A percentile compares a stretch with the other conserved stretches of the same genome.
These are phyloP conservation scores for Escarpia spicata DNA, from an alignment of 2,888 invertebrate species.

Conservation along the genomic window DNA sequence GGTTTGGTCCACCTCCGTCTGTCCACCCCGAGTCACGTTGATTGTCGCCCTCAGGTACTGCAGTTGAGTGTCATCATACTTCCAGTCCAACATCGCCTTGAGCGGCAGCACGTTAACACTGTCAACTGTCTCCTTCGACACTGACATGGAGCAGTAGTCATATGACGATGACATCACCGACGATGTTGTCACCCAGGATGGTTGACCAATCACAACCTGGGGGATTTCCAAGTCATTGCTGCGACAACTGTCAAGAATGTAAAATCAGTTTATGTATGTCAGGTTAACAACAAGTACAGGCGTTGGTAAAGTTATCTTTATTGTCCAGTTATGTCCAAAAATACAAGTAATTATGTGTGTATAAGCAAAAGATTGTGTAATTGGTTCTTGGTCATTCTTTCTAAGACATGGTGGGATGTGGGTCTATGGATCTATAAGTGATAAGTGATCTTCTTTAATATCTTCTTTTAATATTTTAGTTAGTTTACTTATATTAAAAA, in stretches of 20 bases:
- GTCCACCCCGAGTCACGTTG: neutral
- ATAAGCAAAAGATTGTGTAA: no score
- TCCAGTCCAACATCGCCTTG: constrained; percentile 31
- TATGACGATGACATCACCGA: neutral
- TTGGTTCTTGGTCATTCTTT: no score
- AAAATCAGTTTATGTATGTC: neutral
- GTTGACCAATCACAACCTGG: constrained; percentile 28
- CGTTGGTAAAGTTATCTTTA: no score
- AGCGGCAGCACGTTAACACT: constrained; percentile 18
- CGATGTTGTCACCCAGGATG: constrained; percentile 2
- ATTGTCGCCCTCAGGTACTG: constrained; percentile 24
- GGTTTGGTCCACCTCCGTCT: neutral
- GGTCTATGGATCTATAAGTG: no score
- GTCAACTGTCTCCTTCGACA: neutral
- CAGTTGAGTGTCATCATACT: constrained; percentile 38
- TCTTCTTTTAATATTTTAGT: no score
- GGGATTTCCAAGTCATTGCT: constrained; percentile 26
- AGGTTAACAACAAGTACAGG: neutral
- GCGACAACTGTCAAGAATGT: constrained; percentile 20
- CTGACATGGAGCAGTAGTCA: neutral
- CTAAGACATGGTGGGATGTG: no score
- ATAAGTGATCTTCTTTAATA: no score
- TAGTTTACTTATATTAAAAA: no score
- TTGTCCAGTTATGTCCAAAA: no score
- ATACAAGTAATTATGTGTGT: no score